These are phyloP conservation scores for Aleiodes sp. DNA, from an alignment of 1,140 invertebrate species.

Conservation along the genomic window DNA sequence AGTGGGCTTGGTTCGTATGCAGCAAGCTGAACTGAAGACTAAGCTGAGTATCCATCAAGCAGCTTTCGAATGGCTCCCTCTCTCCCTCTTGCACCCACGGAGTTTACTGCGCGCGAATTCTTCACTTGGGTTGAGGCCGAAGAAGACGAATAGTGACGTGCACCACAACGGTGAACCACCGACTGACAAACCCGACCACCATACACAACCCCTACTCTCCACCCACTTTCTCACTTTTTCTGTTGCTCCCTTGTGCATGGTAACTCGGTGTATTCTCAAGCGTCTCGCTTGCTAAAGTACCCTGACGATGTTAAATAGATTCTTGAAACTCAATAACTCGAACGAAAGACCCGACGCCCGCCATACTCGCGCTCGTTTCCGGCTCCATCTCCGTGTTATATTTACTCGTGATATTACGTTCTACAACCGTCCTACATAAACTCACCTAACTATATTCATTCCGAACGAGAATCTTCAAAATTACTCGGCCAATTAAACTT, in stretches of 20 bases:
- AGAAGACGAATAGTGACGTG: slow-evolving; percentile 56
- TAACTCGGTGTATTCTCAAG: slow-evolving; percentile 7
- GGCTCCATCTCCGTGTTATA: slow-evolving; percentile 21
- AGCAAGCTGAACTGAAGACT: slow-evolving; percentile 46
- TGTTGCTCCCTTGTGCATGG: background rate
- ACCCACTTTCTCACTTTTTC: background rate
- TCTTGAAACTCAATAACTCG: slow-evolving; percentile 53
- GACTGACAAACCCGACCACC: slow-evolving; percentile 55
- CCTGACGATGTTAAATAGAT: slow-evolving; percentile 56
- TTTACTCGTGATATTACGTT: slow-evolving; percentile 7
- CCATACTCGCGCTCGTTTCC: slow-evolving; percentile 20
- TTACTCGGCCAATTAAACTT: background rate
- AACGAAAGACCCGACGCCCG: slow-evolving; percentile 36
- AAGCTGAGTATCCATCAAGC: slow-evolving; percentile 59
- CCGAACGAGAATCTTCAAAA: background rate
- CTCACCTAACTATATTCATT: background rate
- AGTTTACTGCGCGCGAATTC: slow-evolving; percentile 29
- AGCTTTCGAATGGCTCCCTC: slow-evolving; percentile 26
- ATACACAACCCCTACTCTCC: no score
- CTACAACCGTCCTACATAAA: background rate
- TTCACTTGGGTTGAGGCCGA: background rate
- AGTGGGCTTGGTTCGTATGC: slow-evolving; percentile 51
- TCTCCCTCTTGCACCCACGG: slow-evolving; percentile 25
- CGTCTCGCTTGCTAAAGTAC: slow-evolving; percentile 36
- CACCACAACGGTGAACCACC: slow-evolving; percentile 52